Base-by-base conservation (phyloP, 2,888 invertebrate species). In the Andrena fulva region DNA sequence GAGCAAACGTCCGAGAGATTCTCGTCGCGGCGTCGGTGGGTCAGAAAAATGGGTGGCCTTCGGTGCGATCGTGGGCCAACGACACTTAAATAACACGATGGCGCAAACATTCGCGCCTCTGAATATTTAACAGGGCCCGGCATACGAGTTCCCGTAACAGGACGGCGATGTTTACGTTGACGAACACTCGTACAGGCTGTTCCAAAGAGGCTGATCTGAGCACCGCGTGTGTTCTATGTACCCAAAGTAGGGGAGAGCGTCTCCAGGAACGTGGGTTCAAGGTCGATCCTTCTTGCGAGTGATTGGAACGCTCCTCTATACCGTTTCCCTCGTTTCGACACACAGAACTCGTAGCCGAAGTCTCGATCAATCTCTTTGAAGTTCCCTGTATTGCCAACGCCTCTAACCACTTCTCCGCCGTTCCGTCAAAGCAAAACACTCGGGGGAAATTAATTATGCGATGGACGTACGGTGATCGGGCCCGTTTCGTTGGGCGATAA, bases 31-130 rank as follows among this genome's bases (percentile, higher is more conserved):
- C 66, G 31, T 59, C 10, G n/a, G 2, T 2, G 20, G 66, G 56
- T 35, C 35, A 72, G 66, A 72, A 72, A 78, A 72, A 81, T 77
- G 71, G 76, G 68, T 74, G 78, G 66, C 75, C 78, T 86, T 85
- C 75, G 71, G 29, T 24, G 50, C 16, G 74, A 59, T 75, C 50
- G 70, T 60, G 64, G 86, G 86, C 70, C 82, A 85, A 80, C 80
- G 86, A 82, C 86, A 78, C 63, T 42, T 31, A 31, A 77, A 82
- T 81, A 70, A 64, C 48, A 67, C 69, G 42, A 70, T 73, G 59
- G 48, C 35, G 80, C 77, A 73, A 81, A 77, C 70, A 68, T 48
- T 64, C 75, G 7, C 42, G 70, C 56, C 60, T 50, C 63, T 68
- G 73, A 86, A 74, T 82, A 82, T 84, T 82, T 77, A 82, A 62